These are phyloP conservation scores for Ectemnius lituratus DNA, from an alignment of 2,888 invertebrate genomes.

Conservation along the genomic window DNA sequence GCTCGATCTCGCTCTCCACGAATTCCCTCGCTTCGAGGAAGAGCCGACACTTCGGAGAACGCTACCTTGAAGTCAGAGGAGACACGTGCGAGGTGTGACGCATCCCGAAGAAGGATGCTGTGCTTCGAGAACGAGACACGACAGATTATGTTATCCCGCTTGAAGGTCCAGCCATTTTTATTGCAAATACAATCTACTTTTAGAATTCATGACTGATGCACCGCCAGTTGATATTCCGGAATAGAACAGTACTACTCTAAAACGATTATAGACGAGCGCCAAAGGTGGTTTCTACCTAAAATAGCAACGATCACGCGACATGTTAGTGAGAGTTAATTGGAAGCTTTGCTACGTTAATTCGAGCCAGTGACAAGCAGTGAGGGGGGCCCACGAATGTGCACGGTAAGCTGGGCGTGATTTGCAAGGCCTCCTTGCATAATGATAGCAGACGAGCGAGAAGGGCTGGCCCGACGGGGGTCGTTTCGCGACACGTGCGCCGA, in stretches of 20 bases:
- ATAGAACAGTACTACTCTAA: no score
- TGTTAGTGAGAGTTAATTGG: conserved; percentile 59
- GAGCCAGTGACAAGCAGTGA: conserved; percentile 49
- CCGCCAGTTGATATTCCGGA: no score
- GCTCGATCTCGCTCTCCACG: conserved; percentile 31
- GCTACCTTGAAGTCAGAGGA: conserved; percentile 10
- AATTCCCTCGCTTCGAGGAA: conserved; percentile 45
- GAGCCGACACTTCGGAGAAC: conserved; percentile 32
- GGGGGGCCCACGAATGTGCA: conserved; percentile 49
- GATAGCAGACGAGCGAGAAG: conserved; percentile 55
- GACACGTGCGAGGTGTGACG: background rate
- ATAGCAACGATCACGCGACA: conserved; percentile 34
- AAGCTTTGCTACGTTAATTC: conserved; percentile 62
- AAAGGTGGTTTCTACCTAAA: conserved; percentile 20
- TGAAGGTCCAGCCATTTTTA: no score
- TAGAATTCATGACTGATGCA: no score
- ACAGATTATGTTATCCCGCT: no score
- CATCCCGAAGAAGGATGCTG: no score
- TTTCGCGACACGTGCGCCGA: conserved; percentile 72
- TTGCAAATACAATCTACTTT: no score
- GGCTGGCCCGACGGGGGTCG: conserved; percentile 61
- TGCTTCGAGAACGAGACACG: no score
- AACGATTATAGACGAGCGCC: background rate
- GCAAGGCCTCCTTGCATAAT: conserved; percentile 70
- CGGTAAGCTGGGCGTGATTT: conserved; percentile 69